Base-by-base conservation (phyloP, 1,140 invertebrate genomes). In the Coelopa frigida region DNA sequence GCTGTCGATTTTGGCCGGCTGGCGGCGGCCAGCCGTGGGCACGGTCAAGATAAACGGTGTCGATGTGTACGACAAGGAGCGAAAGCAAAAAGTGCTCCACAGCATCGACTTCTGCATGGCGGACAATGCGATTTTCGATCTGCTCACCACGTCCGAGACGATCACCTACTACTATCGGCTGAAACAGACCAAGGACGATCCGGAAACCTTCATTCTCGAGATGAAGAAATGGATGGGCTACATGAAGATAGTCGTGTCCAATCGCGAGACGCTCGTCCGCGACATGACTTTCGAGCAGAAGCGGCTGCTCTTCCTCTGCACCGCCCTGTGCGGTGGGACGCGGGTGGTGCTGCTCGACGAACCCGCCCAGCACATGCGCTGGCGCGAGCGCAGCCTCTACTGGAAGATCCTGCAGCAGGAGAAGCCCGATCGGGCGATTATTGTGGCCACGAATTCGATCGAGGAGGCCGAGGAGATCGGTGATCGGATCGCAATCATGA, bases 1-100 rank as follows among this genome's bases (percentile, higher is more conserved):
- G 52, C 79, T 92, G 79, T 78, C 79, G 12, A 83, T 90, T 62
- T 71, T 90, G 11, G 88, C 85, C 3, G 92, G 90, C 3, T 70
- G 93, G 10, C 85, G 87, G 1, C 72, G 81, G 27, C 48, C 58
- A 0, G 2, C 47, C 1, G 39, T 45, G 1, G 62, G 62, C 12
- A 26, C 7, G 1, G 44, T 65, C 2, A 5, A 33, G 31, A 22
- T 48, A 2, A 21, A 41, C 23, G 7, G 10, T 7, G 23, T 48
- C 4, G 44, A 49, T 39, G 21, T 58, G 0, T 51, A 53, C 23
- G 14, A 37, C 2, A 29, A 39, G 32, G 35, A 21, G 21, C 10
- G 8, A 10, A 12, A 36, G n/a, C 44, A 10, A 29, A 29, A 29
- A 29, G 14, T 29, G 33, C 31, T 35, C 11, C 15, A 50, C 47